Evolutionary conservation across 2,888 invertebrate species (phyloP).

Genomic region (Eupeodes luniger): DNA sequence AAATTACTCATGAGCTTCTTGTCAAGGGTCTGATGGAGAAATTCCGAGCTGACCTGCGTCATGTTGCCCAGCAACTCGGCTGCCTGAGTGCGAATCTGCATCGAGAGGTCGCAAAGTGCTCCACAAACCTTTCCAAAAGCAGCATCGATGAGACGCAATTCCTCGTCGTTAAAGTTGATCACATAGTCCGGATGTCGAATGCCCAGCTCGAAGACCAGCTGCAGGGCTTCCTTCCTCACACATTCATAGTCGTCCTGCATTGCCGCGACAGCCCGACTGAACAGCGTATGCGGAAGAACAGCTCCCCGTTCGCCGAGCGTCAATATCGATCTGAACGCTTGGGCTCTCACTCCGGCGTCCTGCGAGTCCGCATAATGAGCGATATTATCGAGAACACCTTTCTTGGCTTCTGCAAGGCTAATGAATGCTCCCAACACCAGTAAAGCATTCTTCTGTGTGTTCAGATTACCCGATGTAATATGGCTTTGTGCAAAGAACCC

Average conservation of each 20-base stretch:
- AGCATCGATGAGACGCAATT: constrained; percentile 95
- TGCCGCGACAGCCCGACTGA: constrained; percentile 88
- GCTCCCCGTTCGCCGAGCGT: constrained; percentile 93
- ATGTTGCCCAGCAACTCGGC: constrained; percentile 94
- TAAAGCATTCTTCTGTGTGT: constrained; percentile 83
- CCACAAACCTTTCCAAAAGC: constrained; percentile 98
- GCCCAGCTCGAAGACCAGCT: constrained; percentile 93
- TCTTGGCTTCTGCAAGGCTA: constrained; percentile 85
- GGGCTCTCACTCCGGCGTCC: constrained; percentile 95
- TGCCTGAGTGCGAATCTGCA: constrained; percentile 93
- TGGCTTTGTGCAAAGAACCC: constrained; percentile 82
- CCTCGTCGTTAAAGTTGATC: constrained; percentile 91
- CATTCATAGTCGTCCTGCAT: constrained; percentile 97
- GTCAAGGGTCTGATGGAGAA: constrained; percentile 97
- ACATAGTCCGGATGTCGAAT: constrained; percentile 93
- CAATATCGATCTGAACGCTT: constrained; percentile 94
- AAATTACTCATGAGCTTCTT: constrained; percentile 99
- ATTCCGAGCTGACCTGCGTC: constrained; percentile 93
- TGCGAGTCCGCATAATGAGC: constrained; percentile 93
- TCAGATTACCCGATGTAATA: constrained; percentile 81
- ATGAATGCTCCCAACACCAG: constrained; percentile 81
- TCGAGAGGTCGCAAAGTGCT: constrained; percentile 95
- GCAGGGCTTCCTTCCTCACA: constrained; percentile 93
- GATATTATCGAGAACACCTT: constrained; percentile 89
- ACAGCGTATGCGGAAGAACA: constrained; percentile 88